Evolutionary conservation across 1,140 invertebrate species (phyloP).

Genomic region (Heterodera schachtii): DNA sequence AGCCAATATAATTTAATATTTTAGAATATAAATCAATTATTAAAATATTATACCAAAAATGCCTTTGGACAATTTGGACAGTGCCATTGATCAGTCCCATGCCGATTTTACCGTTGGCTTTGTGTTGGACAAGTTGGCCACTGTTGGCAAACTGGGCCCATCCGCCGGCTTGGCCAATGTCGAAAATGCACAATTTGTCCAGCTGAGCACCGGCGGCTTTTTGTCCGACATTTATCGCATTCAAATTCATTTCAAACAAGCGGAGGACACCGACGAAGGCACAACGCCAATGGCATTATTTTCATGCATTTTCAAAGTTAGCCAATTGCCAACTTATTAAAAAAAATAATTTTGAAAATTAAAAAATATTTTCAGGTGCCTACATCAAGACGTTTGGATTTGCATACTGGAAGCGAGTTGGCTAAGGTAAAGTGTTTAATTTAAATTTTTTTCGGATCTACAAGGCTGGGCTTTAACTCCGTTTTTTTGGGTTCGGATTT

Average conservation of each 20-base stretch:
- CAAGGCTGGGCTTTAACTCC: too few relatives aligned
- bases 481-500: too few relatives aligned
- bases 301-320: constrained; percentile 11
- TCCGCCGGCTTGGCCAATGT: neutral
- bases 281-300: neutral
- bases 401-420: neutral
- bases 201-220: constrained; percentile 2
- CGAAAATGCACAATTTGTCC: neutral
- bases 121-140: neutral
- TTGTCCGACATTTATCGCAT: constrained; percentile 5
- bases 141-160: neutral
- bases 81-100: neutral
- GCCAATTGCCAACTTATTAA: neutral
- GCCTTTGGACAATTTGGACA: constrained; percentile 6
- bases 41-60: neutral
- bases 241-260: neutral
- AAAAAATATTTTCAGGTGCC: neutral
- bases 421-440: neutral
- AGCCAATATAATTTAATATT: too few relatives aligned
- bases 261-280: neutral
- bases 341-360: neutral
- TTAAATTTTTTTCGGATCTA: too few relatives aligned
- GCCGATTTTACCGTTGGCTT: neutral
- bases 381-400: neutral
- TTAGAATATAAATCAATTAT: too few relatives aligned